Conservation (phyloP, 1,140 invertebrate species). For the Nasonia giraulti region DNA sequence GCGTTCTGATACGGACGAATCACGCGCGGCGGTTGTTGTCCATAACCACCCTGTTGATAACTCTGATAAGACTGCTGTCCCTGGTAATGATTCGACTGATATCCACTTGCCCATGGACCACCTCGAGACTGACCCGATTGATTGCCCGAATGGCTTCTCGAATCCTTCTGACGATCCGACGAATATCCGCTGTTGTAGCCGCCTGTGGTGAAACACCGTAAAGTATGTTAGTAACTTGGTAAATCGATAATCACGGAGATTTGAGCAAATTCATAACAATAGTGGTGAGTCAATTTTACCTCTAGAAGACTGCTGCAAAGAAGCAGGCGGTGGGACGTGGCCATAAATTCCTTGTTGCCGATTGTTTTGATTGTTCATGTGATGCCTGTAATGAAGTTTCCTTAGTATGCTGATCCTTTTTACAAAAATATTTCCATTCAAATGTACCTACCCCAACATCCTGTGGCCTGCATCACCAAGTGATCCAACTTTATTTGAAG, state of each 20-base stretch:
- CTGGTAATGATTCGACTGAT: slow-evolving; percentile 8
- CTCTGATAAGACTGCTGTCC: slow-evolving; percentile 11
- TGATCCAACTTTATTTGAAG: slow-evolving; percentile 77
- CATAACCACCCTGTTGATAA: neutral
- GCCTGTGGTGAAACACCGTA: neutral
- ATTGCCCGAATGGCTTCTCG: neutral
- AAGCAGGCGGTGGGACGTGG: slow-evolving; percentile 63
- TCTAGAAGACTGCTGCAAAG: slow-evolving; percentile 55
- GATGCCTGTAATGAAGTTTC: slow-evolving; percentile 59
- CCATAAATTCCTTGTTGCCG: slow-evolving; percentile 60
- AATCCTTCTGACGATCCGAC: slow-evolving; percentile 9
- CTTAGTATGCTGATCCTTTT: neutral
- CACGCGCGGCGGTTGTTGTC: slow-evolving; percentile 17
- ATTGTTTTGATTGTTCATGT: slow-evolving; percentile 55
- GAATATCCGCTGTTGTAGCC: slow-evolving; percentile 30
- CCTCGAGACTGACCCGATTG: neutral
- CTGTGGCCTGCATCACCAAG: slow-evolving; percentile 81
- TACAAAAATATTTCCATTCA: neutral
- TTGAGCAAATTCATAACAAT: neutral
- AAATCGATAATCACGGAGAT: neutral
- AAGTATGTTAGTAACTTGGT: neutral
- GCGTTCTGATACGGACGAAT: slow-evolving; percentile 31
- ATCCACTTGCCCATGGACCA: slow-evolving; percentile 39
- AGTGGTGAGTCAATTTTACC: slow-evolving; percentile 46
- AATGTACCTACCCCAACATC: slow-evolving; percentile 75